Evolutionary conservation across 1,140 invertebrate genomes (phyloP), one percentile per base, ranked within the genome.

Genomic region (Aradophagus sp.): DNA sequence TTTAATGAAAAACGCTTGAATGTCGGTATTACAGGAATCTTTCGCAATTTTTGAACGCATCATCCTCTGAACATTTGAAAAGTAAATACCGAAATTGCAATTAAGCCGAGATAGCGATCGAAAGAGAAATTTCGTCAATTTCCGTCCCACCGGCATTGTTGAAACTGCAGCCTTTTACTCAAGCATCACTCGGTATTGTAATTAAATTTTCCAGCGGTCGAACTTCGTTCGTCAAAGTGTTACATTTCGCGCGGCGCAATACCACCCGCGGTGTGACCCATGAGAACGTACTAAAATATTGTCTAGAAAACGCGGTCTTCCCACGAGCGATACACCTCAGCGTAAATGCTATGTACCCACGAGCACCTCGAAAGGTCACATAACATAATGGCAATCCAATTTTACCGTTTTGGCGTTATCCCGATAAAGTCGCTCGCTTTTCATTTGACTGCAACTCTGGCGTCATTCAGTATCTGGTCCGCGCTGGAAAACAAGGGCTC

Each of bases 321-420:
- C 71, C 71, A 73, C 71, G 71, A 59, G 45, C 12, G 32, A 44
- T 56, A 45, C 17, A 26, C 50, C 50, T 62, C 13, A 47, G 52
- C 14, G 62, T 59, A 73, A 73, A 73, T 69, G 71, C 55, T 69
- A 74, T 55, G 52, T 66, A 74, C 71, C 42, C 65, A 74, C 65
- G 71, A 62, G 27, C 47, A 50, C 44, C 59, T 55, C 31, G 41
- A 74, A 74, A 74, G 71, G 71, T 74, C 61, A 74, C 48, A 42
- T 55, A 61, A 67, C n/a, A 5, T 69, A 69, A 69, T 62, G 23
- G 27, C 66, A 70, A 63, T 52, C 42, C 32, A 50, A 62, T 69
- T 61, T 61, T 48, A n/a, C 2, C 4, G 27, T 5, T 29, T 5
- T n/a, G 65, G 44, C 19, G 11, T 36, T 38, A 19, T 14, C 35